Evolutionary conservation across 2,888 invertebrate genomes (phyloP).

Genomic region (Zaprionus lineosus): DNA sequence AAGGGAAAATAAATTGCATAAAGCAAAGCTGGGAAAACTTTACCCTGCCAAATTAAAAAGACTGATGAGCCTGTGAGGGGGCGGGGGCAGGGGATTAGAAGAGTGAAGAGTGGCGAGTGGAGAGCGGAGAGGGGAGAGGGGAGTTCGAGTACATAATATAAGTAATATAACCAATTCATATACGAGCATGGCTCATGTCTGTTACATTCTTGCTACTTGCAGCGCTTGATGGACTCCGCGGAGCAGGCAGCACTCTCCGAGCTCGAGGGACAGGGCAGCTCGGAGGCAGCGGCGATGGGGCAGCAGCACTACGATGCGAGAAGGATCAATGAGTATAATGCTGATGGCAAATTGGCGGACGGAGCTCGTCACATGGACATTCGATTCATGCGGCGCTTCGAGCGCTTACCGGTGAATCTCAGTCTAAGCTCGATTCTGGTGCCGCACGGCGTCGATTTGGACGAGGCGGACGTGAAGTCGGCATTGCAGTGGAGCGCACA

Average conservation of each 20-base stretch:
- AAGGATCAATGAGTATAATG: constrained; percentile 90
- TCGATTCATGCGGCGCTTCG: constrained; percentile 91
- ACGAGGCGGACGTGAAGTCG: constrained; percentile 89
- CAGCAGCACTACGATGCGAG: constrained; percentile 90
- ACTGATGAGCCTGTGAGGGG: constrained; percentile 45
- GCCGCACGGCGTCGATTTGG: constrained; percentile 84
- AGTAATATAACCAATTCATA: not conserved
- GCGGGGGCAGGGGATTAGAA: constrained; percentile 1
- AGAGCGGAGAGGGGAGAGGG: too few relatives aligned
- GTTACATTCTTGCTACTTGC: constrained; percentile 62
- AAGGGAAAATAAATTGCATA: constrained; percentile 70
- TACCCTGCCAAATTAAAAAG: constrained; percentile 58
- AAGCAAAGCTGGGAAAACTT: constrained; percentile 53
- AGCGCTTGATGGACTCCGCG: constrained; percentile 96
- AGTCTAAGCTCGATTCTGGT: constrained; percentile 94
- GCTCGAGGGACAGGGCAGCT: constrained; percentile 82
- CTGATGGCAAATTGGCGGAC: constrained; percentile 88
- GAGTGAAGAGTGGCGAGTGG: too few relatives aligned
- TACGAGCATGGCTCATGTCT: too few relatives aligned
- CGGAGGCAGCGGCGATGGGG: constrained; percentile 44
- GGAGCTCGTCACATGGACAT: constrained; percentile 89
- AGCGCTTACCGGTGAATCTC: constrained; percentile 92
- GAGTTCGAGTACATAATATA: not conserved
- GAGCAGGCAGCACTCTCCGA: constrained; percentile 92
- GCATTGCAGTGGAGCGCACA: constrained; percentile 97